These are phyloP conservation scores for Osmoderma eremita DNA, from an alignment of 2,888 invertebrate species.

Conservation along the genomic window DNA sequence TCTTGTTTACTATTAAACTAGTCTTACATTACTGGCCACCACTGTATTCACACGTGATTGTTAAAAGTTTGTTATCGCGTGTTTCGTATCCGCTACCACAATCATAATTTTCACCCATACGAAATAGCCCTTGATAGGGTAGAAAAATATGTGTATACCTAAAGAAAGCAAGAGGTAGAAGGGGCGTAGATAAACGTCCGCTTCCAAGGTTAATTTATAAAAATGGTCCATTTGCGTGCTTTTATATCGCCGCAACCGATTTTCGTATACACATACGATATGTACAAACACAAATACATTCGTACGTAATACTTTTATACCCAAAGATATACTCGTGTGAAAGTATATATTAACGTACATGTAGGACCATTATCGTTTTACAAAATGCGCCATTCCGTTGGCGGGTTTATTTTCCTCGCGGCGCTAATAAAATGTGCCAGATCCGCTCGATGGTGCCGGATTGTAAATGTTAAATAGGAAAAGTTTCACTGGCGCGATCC, in stretches of 20 bases:
- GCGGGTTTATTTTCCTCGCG: slow-evolving; percentile 34
- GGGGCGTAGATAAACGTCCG: slow-evolving; percentile 3
- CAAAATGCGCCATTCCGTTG: slow-evolving; percentile 29
- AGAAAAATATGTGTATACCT: neutral
- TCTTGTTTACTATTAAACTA: too few species aligned
- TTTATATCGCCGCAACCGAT: slow-evolving; percentile 21
- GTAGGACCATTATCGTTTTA: slow-evolving; percentile 35
- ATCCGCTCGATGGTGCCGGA: slow-evolving; percentile 31
- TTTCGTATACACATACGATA: slow-evolving; percentile 12
- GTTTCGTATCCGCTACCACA: neutral
- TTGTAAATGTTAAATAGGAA: slow-evolving; percentile 38
- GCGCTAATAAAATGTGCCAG: slow-evolving; percentile 31
- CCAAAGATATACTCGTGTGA: too few species aligned
- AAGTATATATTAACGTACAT: slow-evolving; percentile 13
- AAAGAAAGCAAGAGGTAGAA: neutral
- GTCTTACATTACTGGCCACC: too few species aligned
- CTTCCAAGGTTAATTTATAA: slow-evolving; percentile 38
- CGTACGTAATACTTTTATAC: too few species aligned
- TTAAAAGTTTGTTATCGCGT: slow-evolving; percentile 3
- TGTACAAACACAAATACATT: slow-evolving; percentile 21
- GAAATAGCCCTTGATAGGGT: neutral
- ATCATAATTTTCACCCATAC: neutral
- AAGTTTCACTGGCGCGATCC: slow-evolving; percentile 24
- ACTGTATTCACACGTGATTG: too few species aligned
- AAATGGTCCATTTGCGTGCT: slow-evolving; percentile 38